Evolutionary conservation across 2,113 vertebrate genomes (phyloP), one percentile per base, ranked within the genome.

Genomic region (Nesogale talazaci): DNA sequence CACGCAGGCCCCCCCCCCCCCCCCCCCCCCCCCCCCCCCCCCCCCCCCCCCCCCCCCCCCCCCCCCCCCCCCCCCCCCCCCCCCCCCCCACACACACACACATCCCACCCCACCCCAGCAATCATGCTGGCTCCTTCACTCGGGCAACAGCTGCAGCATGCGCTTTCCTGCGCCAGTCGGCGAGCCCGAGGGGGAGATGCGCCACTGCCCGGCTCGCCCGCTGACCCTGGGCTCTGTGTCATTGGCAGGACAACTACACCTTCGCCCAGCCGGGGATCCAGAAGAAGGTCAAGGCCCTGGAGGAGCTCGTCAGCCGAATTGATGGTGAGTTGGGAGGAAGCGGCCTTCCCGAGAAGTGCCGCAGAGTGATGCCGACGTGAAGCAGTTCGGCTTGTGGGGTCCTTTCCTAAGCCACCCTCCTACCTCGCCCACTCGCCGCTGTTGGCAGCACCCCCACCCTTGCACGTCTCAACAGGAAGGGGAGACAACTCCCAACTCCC

Each of bases 191-290:
- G 27, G 19, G 31, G 2, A 8, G 22, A 6, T 19, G 56, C 65
- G n/a, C 0, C 11, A 17, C 46, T 22, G 19, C 67, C 15, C 11
- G 31, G 85, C n/a, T 34, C 38, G 80, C n/a, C 74, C 93, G 22
- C 63, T 94, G 34, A 94, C 88, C 83, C 63, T 2, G 0, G 12
- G 36, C n/a, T 77, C 74, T 96, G 2, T 97, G 70, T 92, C 38
- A 2, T 81, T 85, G 56, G 22, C 97, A 99, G 99, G 99, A 99
- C 96, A 99, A 99, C 97, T 99, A 99, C 98, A 99, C 99, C 1
- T 99, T 99, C 94, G 99, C 99, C 92, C 99, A 99, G 96, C 99
- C 99, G 0, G 99, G 99, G 25, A 99, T 99, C 97, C 99, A 99
- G 98, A 99, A 99, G 97, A 99, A 99, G 95, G 99, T 99, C 93